Evolutionary conservation across 1,140 invertebrate species (phyloP), one percentile per base, ranked within the genome.

Genomic region (Mercenaria mercenaria): DNA sequence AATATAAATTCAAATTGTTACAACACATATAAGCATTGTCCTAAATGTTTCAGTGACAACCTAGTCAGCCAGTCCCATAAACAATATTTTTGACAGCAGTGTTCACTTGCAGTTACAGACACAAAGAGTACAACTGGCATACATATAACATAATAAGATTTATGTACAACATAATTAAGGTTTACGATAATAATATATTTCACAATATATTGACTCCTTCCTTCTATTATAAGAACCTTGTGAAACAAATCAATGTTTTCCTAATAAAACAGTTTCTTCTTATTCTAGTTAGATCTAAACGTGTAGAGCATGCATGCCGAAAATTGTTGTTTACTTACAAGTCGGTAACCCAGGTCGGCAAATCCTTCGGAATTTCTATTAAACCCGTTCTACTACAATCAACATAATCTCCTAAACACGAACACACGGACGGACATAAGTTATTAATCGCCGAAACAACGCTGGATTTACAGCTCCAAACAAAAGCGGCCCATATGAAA

Each of bases 401-500:
- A 39, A 89, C 88, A 84, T 89, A 77, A 76, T 61, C 39, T 76
- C 88, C 88, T 37, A 89, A 67, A 77, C 88, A 89, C 64, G 64
- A 43, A 89, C 88, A 89, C 69, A 77, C 79, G 41, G 88, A 89
- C 81, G 80, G 88, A 83, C 88, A 89, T 41, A 74, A 61, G 47
- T 76, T 76, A 61, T 59, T 84, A 34, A 52, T n/a, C 26, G 67
- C 64, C 23, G 74, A 79, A 64, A 74, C 52, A 47, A 59, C 18
- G 69, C 13, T 29, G 50, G 29, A 13, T 23, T 52, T 39, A 83
- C 88, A 83, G 34, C 69, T 52, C 88, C 88, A 89, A 74, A 89
- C 88, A 89, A 89, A 89, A 89, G 79, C 88, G 69, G 88, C 80
- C 80, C 80, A 83, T 69, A 89, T 83, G 81, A 74, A 89, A 67